Evolutionary conservation across 1,140 invertebrate species (phyloP).

Genomic region (Meloidogyne chitwoodi): DNA sequence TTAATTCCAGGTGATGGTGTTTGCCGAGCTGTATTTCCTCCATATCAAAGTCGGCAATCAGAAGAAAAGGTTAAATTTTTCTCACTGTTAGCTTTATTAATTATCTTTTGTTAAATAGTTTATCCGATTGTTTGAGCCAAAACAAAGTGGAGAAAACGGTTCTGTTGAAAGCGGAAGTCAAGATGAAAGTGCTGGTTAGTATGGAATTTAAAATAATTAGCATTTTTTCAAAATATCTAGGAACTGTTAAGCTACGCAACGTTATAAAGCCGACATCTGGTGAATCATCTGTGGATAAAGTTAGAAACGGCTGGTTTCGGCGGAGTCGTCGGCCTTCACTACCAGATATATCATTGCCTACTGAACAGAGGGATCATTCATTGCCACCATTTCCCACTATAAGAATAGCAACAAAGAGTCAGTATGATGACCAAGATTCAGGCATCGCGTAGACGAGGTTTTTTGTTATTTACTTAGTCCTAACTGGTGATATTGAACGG

Average conservation of each 20-base stretch:
- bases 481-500: background rate
- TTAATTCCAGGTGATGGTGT: slow-evolving; percentile 35
- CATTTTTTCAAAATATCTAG: background rate
- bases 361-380: background rate
- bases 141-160: background rate
- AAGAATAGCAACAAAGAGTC: background rate
- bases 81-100: background rate
- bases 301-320: background rate
- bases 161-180: background rate
- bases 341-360: background rate
- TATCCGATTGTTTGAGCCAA: background rate
- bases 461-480: background rate
- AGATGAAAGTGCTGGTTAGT: background rate
- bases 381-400: background rate
- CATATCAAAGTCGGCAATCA: slow-evolving; percentile 24
- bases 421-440: slow-evolving; percentile 5
- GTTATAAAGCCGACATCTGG: background rate
- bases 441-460: slow-evolving; percentile 1
- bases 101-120: background rate
- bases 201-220: too few relatives aligned
- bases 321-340: background rate
- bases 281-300: background rate
- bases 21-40: slow-evolving; percentile 38
- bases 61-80: background rate
- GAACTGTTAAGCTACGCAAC: slow-evolving; percentile 10